Evolutionary conservation across 2,888 invertebrate species (phyloP).

Genomic region (Drosophila rubida): DNA sequence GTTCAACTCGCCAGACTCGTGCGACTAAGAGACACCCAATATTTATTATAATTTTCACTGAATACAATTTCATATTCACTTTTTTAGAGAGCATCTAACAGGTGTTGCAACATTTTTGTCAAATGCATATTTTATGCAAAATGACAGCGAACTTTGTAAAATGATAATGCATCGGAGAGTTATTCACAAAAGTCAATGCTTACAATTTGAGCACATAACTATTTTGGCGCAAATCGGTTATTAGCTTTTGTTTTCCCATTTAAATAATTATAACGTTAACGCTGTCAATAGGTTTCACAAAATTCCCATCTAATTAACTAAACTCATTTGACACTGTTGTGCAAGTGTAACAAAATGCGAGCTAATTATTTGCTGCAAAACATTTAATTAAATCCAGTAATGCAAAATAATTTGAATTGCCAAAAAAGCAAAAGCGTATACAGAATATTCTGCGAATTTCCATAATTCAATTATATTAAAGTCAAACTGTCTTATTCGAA

Average conservation of each 20-base stretch:
- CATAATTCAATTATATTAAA: no score
- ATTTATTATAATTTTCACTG: no score
- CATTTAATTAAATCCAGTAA: neutral
- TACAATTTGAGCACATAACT: constrained; percentile 45
- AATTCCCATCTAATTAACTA: neutral
- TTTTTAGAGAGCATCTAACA: neutral
- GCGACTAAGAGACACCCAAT: constrained; percentile 10
- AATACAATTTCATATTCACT: neutral
- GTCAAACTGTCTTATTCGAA: no score
- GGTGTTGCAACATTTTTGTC: no score
- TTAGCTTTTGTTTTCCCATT: constrained; percentile 7
- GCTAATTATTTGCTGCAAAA: neutral
- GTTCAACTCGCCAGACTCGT: fast-evolving
- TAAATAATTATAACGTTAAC: constrained; percentile 4
- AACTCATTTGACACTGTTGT: neutral
- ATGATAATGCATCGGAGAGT: constrained; percentile 47
- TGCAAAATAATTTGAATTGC: no score
- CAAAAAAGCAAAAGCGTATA: no score
- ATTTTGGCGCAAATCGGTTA: constrained; percentile 9
- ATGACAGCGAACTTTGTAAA: constrained; percentile 14
- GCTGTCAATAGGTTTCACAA: neutral
- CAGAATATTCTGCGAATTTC: no score
- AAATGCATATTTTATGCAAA: constrained; percentile 37
- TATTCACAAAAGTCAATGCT: constrained; percentile 53
- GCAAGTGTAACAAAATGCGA: neutral